Evolutionary conservation across 2,797 vertebrate species (phyloP).

Genomic region (Falco naumanni): DNA sequence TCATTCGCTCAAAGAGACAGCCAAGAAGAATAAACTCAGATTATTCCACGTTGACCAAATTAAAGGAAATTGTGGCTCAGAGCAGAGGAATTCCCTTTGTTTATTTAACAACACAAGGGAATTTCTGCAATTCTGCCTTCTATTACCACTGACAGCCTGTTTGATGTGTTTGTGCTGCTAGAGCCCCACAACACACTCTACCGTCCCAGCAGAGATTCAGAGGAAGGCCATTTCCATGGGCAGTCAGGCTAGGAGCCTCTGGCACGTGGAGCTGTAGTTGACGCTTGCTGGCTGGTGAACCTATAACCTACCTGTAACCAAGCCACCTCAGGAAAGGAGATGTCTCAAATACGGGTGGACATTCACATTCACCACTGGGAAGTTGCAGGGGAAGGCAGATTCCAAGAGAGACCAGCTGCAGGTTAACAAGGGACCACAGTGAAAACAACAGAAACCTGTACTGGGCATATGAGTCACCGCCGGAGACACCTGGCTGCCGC

Average conservation of each 20-base stretch:
- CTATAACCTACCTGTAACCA: not conserved
- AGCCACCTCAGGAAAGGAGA: not conserved
- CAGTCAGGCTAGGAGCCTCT: not conserved
- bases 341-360: not conserved
- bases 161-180: not conserved
- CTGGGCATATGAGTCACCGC: not conserved
- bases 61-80: constrained; percentile 5
- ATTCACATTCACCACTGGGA: not conserved
- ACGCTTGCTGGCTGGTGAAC: not conserved
- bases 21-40: not conserved
- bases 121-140: not conserved
- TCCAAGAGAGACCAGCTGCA: not conserved
- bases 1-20: not conserved
- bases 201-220: not conserved
- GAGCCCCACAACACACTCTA: not conserved
- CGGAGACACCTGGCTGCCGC: not conserved
- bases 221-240: not conserved
- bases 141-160: not conserved
- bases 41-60: constrained; percentile 4
- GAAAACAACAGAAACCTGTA: not conserved
- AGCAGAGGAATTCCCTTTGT: not conserved
- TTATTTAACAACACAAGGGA: not conserved
- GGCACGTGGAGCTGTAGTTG: not conserved
- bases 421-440: not conserved
- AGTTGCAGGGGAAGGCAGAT: not conserved